These are phyloP conservation scores for Sarcophaga rosellei DNA, from an alignment of 2,888 invertebrate genomes.

Conservation along the genomic window DNA sequence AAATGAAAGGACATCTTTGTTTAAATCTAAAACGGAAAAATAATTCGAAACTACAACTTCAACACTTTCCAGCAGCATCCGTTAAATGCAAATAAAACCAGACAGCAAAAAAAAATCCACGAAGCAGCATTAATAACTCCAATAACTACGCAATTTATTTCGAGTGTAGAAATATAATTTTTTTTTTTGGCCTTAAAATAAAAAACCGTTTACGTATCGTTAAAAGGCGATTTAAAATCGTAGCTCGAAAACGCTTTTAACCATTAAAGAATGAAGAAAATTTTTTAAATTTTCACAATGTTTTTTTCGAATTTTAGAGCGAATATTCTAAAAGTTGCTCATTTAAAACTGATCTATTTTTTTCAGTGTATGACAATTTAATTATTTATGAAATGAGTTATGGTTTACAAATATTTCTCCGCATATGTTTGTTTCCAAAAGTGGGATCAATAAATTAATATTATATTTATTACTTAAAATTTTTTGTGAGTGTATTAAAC, in stretches of 20 bases:
- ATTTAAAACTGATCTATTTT: too few relatives aligned
- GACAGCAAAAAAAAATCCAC: constrained; percentile 33
- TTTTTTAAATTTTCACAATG: neutral
- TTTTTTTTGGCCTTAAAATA: too few relatives aligned
- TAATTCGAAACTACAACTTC: neutral
- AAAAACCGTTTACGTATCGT: too few relatives aligned
- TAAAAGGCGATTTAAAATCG: neutral
- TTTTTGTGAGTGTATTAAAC: neutral
- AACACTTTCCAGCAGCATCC: neutral
- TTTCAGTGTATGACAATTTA: too few relatives aligned
- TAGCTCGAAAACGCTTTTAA: neutral
- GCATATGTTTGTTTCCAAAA: too few relatives aligned
- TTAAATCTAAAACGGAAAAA: constrained; percentile 21
- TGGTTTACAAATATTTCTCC: too few relatives aligned
- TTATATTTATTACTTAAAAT: neutral
- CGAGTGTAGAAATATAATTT: too few relatives aligned
- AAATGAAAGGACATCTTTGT: neutral
- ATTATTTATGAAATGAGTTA: too few relatives aligned
- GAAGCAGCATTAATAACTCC: neutral
- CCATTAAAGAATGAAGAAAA: neutral
- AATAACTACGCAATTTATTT: neutral
- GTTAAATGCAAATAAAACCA: constrained; percentile 17
- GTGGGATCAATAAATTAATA: too few relatives aligned
- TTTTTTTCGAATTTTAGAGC: too few relatives aligned
- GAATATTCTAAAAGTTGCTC: too few relatives aligned